Evolutionary conservation across 2,888 invertebrate species (phyloP).

Genomic region (Parnassius orleans): DNA sequence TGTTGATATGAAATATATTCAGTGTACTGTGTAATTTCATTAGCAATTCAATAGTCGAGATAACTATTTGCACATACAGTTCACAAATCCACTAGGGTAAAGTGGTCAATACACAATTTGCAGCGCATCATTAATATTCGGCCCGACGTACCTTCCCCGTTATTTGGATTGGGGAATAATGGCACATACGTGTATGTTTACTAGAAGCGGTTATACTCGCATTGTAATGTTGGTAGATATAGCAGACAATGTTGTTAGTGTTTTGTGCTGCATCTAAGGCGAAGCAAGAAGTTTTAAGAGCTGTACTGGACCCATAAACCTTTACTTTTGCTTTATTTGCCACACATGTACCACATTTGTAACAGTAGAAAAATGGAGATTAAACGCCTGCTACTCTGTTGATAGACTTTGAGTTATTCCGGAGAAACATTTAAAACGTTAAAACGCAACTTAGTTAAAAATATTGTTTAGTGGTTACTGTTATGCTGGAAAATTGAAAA

Average conservation of each 20-base stretch:
- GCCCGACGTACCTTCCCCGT: not conserved
- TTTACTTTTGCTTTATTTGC: not conserved
- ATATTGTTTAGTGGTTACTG: too few species aligned
- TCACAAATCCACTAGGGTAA: not conserved
- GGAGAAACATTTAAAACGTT: too few species aligned
- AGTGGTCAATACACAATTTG: slow-evolving; percentile 10
- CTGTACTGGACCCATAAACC: too few species aligned
- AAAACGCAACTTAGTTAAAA: too few species aligned
- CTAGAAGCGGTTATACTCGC: not conserved
- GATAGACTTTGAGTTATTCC: too few species aligned
- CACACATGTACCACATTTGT: not conserved
- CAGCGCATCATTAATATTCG: slow-evolving; percentile 9
- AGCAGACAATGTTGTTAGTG: not conserved
- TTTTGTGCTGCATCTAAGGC: not conserved
- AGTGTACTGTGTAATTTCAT: too few species aligned
- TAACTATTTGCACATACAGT: not conserved
- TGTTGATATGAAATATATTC: too few species aligned
- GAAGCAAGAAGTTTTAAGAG: too few species aligned
- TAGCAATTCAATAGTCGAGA: too few species aligned
- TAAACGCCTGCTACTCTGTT: too few species aligned
- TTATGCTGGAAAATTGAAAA: too few species aligned
- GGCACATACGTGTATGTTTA: slow-evolving; percentile 5
- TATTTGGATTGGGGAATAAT: slow-evolving; percentile 14
- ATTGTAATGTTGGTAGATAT: not conserved
- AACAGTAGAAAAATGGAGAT: not conserved